Evolutionary conservation across 2,888 invertebrate genomes (phyloP).

Genomic region (Zootermopsis nevadensis): DNA sequence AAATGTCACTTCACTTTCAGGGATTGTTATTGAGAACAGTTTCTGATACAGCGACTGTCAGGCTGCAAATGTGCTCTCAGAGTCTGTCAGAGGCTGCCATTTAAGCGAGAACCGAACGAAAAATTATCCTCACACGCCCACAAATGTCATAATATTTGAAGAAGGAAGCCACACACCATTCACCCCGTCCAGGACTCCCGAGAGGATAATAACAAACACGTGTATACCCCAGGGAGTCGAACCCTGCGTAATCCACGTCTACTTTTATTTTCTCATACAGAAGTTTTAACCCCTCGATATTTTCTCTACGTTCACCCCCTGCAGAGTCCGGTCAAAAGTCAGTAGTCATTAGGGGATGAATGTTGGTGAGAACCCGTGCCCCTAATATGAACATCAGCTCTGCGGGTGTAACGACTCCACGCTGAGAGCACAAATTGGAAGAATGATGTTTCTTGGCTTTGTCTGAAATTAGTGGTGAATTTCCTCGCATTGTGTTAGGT

Average conservation of each 20-base stretch:
- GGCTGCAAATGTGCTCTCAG: too few relatives aligned
- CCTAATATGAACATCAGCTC: neutral
- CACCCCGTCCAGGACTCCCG: neutral
- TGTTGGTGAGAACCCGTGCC: neutral
- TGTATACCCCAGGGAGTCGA: slow-evolving; percentile 16
- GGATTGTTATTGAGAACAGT: too few relatives aligned
- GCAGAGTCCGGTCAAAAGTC: neutral
- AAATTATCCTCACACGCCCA: neutral
- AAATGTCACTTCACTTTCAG: too few relatives aligned
- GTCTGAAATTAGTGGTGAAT: slow-evolving; percentile 7
- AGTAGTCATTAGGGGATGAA: neutral
- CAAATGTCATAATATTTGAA: slow-evolving; percentile 19
- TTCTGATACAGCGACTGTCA: too few relatives aligned
- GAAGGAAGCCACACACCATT: neutral
- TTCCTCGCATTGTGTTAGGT: neutral
- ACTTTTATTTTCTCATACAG: neutral
- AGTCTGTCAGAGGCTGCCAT: neutral
- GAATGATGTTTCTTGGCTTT: neutral
- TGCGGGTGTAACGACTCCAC: neutral
- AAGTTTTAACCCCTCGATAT: neutral
- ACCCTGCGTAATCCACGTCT: neutral
- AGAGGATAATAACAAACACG: neutral
- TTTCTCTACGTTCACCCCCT: neutral
- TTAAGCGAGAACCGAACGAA: neutral
- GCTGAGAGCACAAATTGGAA: neutral